phyloP scores from a whole-genome alignment of 2,888 invertebrate species.

The Sinopyrophorus schimmeli region DNA sequence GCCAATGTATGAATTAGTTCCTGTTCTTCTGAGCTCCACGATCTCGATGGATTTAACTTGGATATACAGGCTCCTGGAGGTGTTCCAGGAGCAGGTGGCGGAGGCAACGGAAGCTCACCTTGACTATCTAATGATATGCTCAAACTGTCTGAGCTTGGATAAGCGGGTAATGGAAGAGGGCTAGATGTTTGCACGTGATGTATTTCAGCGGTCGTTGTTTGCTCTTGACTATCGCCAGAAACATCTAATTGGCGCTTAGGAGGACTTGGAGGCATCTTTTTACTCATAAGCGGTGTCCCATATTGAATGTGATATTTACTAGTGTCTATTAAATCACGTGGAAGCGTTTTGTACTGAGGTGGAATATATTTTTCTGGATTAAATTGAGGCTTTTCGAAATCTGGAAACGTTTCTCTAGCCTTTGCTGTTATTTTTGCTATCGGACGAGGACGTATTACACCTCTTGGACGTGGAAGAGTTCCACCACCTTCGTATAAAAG shows the following conservation, averaged over 20 bases:
- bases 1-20: constrained; percentile 56
- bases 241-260: constrained; percentile 68
- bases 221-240: constrained; percentile 45
- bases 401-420: constrained; percentile 55
- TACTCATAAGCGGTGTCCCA: constrained; percentile 70
- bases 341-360: constrained; percentile 59
- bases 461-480: constrained; percentile 83
- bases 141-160: constrained; percentile 67
- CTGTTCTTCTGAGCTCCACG: constrained; percentile 60
- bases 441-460: constrained; percentile 77
- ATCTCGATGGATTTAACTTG: constrained; percentile 59
- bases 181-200: constrained; percentile 59
- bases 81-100: constrained; percentile 66
- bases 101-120: constrained; percentile 67
- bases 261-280: constrained; percentile 80
- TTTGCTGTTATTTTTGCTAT: constrained; percentile 75
- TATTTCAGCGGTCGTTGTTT: constrained; percentile 56
- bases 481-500: constrained; percentile 71
- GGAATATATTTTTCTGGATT: constrained; percentile 51
- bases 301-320: constrained; percentile 53
- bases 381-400: constrained; percentile 56
- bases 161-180: constrained; percentile 65
- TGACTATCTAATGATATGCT: constrained; percentile 61
- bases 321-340: constrained; percentile 58
- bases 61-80: constrained; percentile 60